These are phyloP conservation scores for Platycheirus albimanus DNA, from an alignment of 2,888 invertebrate species.

Conservation along the genomic window DNA sequence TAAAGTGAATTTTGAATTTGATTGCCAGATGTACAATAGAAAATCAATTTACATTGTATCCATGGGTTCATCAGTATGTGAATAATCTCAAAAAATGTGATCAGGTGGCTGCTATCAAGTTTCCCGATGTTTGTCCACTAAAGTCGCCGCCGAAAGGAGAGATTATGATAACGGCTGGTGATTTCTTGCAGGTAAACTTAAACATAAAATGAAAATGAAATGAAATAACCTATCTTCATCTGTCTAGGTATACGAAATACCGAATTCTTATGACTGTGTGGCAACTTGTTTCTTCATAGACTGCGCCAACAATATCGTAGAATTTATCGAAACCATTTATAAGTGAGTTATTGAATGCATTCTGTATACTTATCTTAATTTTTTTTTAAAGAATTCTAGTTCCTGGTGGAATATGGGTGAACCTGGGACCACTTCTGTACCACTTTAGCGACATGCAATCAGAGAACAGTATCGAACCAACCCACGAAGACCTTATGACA, in stretches of 20 bases:
- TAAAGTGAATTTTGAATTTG: not conserved
- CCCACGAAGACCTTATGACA: conserved; percentile 91
- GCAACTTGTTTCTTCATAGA: conserved; percentile 99
- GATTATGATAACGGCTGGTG: conserved; percentile 98
- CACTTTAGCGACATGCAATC: conserved; percentile 94
- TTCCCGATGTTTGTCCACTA: conserved; percentile 94
- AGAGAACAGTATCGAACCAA: conserved; percentile 96
- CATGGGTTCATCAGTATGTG: conserved; percentile 97
- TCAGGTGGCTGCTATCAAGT: conserved; percentile 89
- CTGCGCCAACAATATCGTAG: conserved; percentile 97
- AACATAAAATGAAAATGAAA: not conserved
- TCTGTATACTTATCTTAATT: conserved; percentile 16
- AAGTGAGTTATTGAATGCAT: conserved; percentile 80
- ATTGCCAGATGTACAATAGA: conserved; percentile 81
- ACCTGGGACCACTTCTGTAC: conserved; percentile 95
- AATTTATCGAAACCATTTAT: conserved; percentile 96
- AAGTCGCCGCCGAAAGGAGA: conserved; percentile 85
- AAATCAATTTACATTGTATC: conserved; percentile 92
- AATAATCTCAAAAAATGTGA: conserved; percentile 93
- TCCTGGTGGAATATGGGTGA: conserved; percentile 95
- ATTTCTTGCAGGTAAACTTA: conserved; percentile 90
- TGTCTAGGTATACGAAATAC: conserved; percentile 79
- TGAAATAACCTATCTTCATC: not conserved
- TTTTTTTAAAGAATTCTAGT: conserved; percentile 89
- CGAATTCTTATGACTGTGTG: conserved; percentile 89